Conservation (phyloP, 1,140 invertebrate genomes). For the Babylonia areolata region DNA sequence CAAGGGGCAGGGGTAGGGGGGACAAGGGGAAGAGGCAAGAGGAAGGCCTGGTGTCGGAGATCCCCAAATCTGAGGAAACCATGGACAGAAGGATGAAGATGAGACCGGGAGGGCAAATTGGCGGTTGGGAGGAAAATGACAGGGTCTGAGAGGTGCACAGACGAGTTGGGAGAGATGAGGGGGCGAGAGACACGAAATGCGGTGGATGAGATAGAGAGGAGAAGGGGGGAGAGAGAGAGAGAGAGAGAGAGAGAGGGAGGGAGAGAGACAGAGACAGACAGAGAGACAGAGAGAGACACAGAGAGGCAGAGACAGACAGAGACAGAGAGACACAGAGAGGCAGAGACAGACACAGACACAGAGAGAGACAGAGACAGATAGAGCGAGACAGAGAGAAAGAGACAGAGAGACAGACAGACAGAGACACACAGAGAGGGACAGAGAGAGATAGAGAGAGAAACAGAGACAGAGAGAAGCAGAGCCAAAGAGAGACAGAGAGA, state of each 20-base stretch:
- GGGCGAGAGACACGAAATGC: constrained; percentile 3
- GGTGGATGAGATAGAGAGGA: not conserved
- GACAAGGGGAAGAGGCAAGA: too few species aligned
- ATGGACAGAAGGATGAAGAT: not conserved
- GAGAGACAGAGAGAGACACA: not conserved
- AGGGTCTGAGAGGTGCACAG: constrained; percentile 32
- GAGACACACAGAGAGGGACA: not conserved
- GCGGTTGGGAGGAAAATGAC: constrained; percentile 35
- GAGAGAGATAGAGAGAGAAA: not conserved
- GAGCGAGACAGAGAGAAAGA: not conserved
- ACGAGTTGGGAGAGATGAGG: not conserved
- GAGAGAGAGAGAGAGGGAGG: not conserved
- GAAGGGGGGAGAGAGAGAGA: not conserved
- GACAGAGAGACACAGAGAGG: not conserved
- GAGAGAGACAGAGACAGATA: too few species aligned
- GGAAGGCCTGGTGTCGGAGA: not conserved
- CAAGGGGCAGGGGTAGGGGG: too few species aligned
- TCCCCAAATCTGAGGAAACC: not conserved
- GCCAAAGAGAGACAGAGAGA: not conserved
- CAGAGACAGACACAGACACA: not conserved
- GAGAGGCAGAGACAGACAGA: not conserved
- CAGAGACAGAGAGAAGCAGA: too few species aligned
- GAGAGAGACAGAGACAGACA: not conserved
- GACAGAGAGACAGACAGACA: not conserved
- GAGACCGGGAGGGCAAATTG: constrained; percentile 28